Evolutionary conservation across 1,140 invertebrate genomes (phyloP).

Genomic region (Oedothorax gibbosus): DNA sequence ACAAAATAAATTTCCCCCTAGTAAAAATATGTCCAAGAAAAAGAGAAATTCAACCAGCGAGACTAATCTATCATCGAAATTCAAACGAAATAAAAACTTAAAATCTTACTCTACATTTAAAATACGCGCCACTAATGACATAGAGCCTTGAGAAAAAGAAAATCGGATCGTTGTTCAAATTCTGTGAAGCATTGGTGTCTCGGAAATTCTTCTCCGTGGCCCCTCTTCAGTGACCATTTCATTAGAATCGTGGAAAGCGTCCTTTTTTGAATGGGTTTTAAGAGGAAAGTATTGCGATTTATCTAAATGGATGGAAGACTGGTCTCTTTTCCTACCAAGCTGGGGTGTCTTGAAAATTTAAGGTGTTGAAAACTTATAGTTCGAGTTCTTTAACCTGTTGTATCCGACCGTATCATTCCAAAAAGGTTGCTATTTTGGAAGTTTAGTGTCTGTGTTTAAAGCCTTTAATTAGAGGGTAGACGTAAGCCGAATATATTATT

Average conservation of each 20-base stretch:
- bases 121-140: constrained; percentile 15
- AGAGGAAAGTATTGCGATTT: constrained; percentile 27
- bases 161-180: constrained; percentile 6
- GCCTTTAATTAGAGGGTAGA: too few relatives aligned
- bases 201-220: too few relatives aligned
- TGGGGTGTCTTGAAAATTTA: too few relatives aligned
- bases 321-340: neutral
- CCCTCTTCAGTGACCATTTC: constrained; percentile 37
- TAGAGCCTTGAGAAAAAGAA: neutral
- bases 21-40: neutral
- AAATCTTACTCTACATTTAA: constrained; percentile 23
- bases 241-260: constrained; percentile 41
- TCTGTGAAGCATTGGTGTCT: too few relatives aligned
- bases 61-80: neutral
- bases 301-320: constrained; percentile 37
- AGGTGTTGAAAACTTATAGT: too few relatives aligned
- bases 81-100: neutral
- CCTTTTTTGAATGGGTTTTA: constrained; percentile 31
- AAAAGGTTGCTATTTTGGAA: too few relatives aligned
- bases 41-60: neutral
- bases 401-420: too few relatives aligned
- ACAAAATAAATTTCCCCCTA: too few relatives aligned
- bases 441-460: too few relatives aligned
- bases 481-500: too few relatives aligned
- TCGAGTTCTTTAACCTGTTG: too few relatives aligned